Base-by-base conservation (phyloP, 92 coral and sea anemone genomes). In the Virgularia gustaviana region DNA sequence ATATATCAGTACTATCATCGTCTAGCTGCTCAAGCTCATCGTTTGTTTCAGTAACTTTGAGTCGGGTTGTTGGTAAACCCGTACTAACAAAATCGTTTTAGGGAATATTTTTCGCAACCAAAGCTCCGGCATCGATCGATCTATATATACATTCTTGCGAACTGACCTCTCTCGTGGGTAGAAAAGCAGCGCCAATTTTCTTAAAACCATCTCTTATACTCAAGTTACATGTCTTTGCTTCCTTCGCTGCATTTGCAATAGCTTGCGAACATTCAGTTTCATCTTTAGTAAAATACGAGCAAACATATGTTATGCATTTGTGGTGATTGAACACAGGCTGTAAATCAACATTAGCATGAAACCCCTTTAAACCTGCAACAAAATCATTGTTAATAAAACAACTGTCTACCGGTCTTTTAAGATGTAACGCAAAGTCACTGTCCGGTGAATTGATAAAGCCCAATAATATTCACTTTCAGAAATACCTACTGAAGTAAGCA, bases 391-490 rank as follows among this genome's bases (percentile, higher is more conserved):
- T n/a, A n/a, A n/a, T n/a, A n/a, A n/a, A n/a, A n/a, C n/a, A n/a
- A 60, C 27, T 60, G 27, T 23, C 41, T 60, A 60, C 19, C 9
- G 67, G 67, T 60, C 38, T 23, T 60, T 60, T 60, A 12, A 60
- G 67, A 20, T 57, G 33, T 12, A 57, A 57, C 33, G 19, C 64
- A 57, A 9, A 32, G 25, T 63, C 16, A 15, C 45, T 33, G 25
- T 63, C 71, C 2, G 71, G 51, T 32, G 71, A 63, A 63, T 32
- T 20, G 71, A 63, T 42, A 63, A 15, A 1, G 71, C 71, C 29
- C 31, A 29, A n/a, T 63, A 31, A 42, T 36, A 63, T 20, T 64
- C 51, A 2, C 41, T 27, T 34, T 64, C 72, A 1, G 54, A 36
- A 20, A 36, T 39, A 64, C 13, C 71, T 16, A 63, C 18, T 1